Base-by-base conservation (phyloP, 2,113 vertebrate species). In the Lamprologus tigripictilis region DNA sequence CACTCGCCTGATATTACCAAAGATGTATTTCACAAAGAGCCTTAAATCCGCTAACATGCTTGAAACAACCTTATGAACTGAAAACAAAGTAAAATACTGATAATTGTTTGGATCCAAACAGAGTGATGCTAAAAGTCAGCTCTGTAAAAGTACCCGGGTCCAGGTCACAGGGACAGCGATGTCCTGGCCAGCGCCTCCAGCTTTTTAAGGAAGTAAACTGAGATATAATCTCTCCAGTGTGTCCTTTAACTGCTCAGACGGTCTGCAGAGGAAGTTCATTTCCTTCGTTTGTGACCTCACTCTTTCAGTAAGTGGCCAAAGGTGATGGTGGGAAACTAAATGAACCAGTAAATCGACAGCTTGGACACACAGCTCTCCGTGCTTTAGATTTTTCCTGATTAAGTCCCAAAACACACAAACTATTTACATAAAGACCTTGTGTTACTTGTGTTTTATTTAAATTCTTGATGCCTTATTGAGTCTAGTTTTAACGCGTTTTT, bases 181-280 rank as follows among this genome's bases (percentile, higher is more conserved):
- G 35, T 40, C 66, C 66, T 23, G 40, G 40, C 40, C 40, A 12
- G 40, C 66, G 26, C 8, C 1, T 2, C 13, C 21, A 45, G 37
- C 21, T 17, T 26, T 45, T 23, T 9, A 26, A 73, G 68, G 5
- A 2, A 7, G 68, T 26, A 73, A 16, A 26, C 68, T 16, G 37
- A 45, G 68, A 7, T 45, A 45, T 26, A 73, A 73, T 4, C n/a
- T 68, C 35, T 40, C 11, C 63, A 40, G 63, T 68, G 17, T 66
- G 63, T 40, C 63, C 35, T 4, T 3, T 73, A 26, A 73, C 37
- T 42, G n/a, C 57, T 33, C 57, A 61, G 28, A 71, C n/a, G 0
- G 11, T 5, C 63, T 71, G 3, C 12, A 16, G n/a, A 71, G 19
- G 13, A 42, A 9, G 66, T 0, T 23, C 7, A 9, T 0, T 9